Conservation (phyloP, 2,888 invertebrate genomes). For the Hylaea fasciaria region DNA sequence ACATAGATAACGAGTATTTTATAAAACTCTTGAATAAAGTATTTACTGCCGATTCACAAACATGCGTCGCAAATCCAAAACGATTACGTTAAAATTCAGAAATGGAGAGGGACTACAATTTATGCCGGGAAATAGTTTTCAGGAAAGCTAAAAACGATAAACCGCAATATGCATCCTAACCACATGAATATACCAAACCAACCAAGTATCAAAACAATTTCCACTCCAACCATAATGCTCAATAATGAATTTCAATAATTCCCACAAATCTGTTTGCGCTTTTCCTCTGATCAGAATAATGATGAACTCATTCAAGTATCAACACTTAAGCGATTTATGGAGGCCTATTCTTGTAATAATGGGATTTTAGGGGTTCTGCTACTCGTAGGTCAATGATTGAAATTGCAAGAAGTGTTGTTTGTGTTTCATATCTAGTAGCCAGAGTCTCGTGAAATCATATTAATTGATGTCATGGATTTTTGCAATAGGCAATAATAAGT, state of each 20-base stretch:
- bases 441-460: too few species aligned
- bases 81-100: too few species aligned
- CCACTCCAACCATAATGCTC: neutral
- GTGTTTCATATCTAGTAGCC: too few species aligned
- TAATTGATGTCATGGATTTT: too few species aligned
- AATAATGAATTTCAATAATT: constrained; percentile 6
- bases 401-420: neutral
- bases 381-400: neutral
- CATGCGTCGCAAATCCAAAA: too few species aligned
- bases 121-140: neutral
- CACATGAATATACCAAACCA: constrained; percentile 1
- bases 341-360: constrained; percentile 3
- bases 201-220: constrained; percentile 1
- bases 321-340: neutral
- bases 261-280: constrained; percentile 8
- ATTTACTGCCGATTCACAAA: too few species aligned
- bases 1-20: too few species aligned
- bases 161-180: neutral
- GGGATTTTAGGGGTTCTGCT: neutral
- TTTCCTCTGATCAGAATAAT: constrained; percentile 2
- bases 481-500: too few species aligned
- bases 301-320: constrained; percentile 9
- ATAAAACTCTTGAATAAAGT: too few species aligned
- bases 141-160: neutral
- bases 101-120: too few species aligned